phyloP scores from a whole-genome alignment of 2,888 invertebrate species.

The Parapristionchus giblindavisi region DNA sequence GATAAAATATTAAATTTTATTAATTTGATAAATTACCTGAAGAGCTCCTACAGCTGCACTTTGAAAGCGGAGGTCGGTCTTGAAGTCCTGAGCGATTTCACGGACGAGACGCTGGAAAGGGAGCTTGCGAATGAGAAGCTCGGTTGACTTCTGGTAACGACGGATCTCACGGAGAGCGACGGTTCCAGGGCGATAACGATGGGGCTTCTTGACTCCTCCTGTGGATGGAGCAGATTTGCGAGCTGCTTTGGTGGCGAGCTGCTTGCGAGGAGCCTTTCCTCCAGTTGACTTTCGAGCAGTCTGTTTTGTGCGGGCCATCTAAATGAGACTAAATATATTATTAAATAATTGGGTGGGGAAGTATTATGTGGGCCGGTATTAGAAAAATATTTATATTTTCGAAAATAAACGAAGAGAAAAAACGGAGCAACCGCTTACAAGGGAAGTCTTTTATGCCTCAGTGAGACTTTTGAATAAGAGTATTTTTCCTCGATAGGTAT shows the following conservation, averaged over 20 bases:
- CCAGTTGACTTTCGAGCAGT: constrained; percentile 96
- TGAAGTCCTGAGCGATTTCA: constrained; percentile 62
- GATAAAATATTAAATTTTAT: too few relatives aligned
- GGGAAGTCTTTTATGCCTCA: too few relatives aligned
- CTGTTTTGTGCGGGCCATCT: constrained; percentile 96
- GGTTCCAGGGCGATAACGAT: constrained; percentile 93
- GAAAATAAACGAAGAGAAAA: too few relatives aligned
- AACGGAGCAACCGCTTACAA: too few relatives aligned
- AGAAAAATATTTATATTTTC: too few relatives aligned
- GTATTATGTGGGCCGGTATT: too few relatives aligned
- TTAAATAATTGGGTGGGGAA: too few relatives aligned
- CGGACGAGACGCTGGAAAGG: constrained; percentile 56
- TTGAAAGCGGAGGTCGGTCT: constrained; percentile 61
- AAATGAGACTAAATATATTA: too few relatives aligned
- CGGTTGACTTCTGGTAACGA: constrained; percentile 93
- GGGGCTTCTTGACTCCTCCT: constrained; percentile 86
- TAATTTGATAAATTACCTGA: too few relatives aligned
- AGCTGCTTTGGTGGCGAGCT: constrained; percentile 90
- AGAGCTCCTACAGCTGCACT: constrained; percentile 58
- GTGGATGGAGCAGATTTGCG: constrained; percentile 92
- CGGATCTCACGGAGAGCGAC: constrained; percentile 94
- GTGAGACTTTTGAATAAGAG: too few relatives aligned
- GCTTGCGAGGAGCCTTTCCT: constrained; percentile 95
- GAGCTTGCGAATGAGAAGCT: constrained; percentile 70
- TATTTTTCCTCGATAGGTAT: too few relatives aligned